Base-by-base conservation (phyloP, 1,140 invertebrate genomes). In the Vollenhovia emeryi region DNA sequence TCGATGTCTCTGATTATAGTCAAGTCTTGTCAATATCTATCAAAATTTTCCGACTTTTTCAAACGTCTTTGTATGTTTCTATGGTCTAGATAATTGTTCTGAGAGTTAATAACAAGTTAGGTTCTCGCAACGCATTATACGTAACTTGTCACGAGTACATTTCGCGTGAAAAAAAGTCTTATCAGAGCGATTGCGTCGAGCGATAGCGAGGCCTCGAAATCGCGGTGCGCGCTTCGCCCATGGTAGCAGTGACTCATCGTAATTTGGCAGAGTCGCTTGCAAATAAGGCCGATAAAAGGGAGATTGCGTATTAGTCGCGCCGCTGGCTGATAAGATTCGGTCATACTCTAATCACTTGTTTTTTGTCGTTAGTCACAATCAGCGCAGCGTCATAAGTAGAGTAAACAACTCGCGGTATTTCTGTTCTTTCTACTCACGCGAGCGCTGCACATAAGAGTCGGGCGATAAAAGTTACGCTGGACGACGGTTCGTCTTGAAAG, bases 281-380 rank as follows among this genome's bases (percentile, higher is more conserved):
- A 89, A 89, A 89, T 89, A 86, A 83, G 33, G 33, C 13, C 48
- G 84, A 89, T 88, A 82, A 89, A 27, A 68, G 30, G 18, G 3
- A 78, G 76, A 89, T 73, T 50, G 57, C 52, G 85, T 84, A 85
- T 64, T 64, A 91, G 85, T 88, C 74, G 86, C 59, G 79, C n/a
- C 62, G 5, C 50, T 43, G 83, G 5, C 50, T 43, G 83, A 86
- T 86, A 91, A 87, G 87, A 91, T 89, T 91, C 57, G 40, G 30
- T 84, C 43, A 48, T 74, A 57, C 71, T 74, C 55, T 83, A 84
- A 86, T 87, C 84, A 24, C 62, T 80, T 55, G 27, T 62, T 88
- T 88, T 88, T 68, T 59, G 40, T 33, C 50, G 36, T 73, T 33
- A 78, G 11, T 78, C 33, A 79, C 60, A 79, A 79, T 79, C 18